Percentiles rank a stretch among this genome's conserved stretches.
Evolutionary conservation across 2,113 vertebrate species (phyloP).

Genomic region (Boulengeromyrus knoepffleri): DNA sequence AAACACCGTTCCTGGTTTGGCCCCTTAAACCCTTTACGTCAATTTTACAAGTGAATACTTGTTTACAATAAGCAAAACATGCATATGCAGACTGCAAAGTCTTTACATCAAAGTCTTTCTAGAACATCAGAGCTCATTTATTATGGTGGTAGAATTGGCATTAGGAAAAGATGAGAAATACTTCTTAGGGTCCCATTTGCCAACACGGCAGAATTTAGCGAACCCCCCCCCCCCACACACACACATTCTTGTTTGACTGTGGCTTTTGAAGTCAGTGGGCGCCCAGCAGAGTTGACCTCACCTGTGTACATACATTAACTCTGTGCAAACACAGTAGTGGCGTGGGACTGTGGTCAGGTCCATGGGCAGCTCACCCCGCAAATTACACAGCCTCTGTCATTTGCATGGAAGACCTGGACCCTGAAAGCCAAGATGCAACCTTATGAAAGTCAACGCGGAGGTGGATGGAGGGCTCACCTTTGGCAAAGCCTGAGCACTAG

Average conservation of each 20-base stretch:
- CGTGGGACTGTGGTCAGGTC: neutral
- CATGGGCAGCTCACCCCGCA: neutral
- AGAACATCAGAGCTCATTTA: neutral
- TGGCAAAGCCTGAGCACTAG: neutral
- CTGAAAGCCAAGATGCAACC: neutral
- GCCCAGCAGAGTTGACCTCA: constrained; percentile 16
- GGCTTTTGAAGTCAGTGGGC: constrained; percentile 34
- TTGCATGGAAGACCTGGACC: neutral
- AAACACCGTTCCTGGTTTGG: neutral
- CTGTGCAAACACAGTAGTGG: constrained; percentile 25
- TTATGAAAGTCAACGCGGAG: neutral
- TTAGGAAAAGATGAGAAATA: neutral
- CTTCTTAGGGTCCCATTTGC: neutral
- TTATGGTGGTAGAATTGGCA: neutral
- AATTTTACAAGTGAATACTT: neutral
- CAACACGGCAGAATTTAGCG: neutral
- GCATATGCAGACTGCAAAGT: neutral
- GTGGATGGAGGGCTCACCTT: neutral
- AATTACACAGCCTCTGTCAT: neutral
- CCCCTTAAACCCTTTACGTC: neutral
- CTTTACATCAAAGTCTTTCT: neutral
- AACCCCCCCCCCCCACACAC: too few relatives aligned
- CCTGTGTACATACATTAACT: constrained; percentile 34
- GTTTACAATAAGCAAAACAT: neutral
- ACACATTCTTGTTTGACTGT: constrained; percentile 28